Evolutionary conservation across 1,140 invertebrate genomes (phyloP).

Genomic region (Plectrocnemia conspersa): DNA sequence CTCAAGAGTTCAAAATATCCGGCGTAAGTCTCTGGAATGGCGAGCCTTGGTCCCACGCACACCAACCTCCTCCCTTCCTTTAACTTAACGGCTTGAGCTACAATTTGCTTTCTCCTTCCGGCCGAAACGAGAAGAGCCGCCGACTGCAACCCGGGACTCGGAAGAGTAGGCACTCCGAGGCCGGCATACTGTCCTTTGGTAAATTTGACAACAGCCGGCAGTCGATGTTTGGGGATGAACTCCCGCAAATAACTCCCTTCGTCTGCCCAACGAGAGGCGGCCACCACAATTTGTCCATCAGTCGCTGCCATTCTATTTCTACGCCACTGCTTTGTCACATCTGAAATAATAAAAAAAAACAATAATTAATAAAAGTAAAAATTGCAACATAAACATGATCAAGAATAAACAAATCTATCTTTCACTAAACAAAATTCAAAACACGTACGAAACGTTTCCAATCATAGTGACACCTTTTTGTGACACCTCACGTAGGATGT

Average conservation of each 20-base stretch:
- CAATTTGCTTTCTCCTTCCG: constrained; percentile 77
- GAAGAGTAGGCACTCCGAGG: constrained; percentile 78
- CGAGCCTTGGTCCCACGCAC: constrained; percentile 73
- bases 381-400: too few species aligned
- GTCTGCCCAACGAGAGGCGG: constrained; percentile 79
- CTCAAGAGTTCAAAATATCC: constrained; percentile 92
- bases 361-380: constrained; percentile 38
- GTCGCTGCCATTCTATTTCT: constrained; percentile 67
- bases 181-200: constrained; percentile 88
- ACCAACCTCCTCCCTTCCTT: constrained; percentile 76
- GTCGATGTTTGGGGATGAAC: constrained; percentile 69
- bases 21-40: constrained; percentile 84
- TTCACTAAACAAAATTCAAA: too few species aligned
- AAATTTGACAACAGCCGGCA: constrained; percentile 84
- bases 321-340: constrained; percentile 28
- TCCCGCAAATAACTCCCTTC: constrained; percentile 74
- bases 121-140: constrained; percentile 79
- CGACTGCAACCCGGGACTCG: constrained; percentile 76
- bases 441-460: too few species aligned
- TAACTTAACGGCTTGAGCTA: constrained; percentile 86
- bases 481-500: too few species aligned
- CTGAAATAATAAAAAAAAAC: constrained; percentile 27
- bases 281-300: constrained; percentile 77
- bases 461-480: too few species aligned
- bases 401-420: too few species aligned